Conservation (phyloP, 2,113 vertebrate genomes). For the Rhombomys opimus region DNA sequence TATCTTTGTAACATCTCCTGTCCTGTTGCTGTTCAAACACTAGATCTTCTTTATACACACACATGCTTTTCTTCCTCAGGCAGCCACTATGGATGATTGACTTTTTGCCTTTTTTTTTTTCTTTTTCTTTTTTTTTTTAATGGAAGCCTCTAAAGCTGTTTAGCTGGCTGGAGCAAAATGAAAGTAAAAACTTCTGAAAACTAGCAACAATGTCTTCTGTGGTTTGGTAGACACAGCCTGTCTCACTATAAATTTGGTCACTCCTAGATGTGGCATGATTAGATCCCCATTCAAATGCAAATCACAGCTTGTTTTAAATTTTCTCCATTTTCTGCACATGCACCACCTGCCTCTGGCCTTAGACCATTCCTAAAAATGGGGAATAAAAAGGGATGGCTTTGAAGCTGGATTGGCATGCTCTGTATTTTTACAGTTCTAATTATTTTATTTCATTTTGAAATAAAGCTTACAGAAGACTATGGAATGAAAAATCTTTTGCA, state of each 20-base stretch:
- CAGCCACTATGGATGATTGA: background rate
- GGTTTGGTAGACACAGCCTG: background rate
- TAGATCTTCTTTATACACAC: background rate
- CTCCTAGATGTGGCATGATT: background rate
- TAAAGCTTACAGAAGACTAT: background rate
- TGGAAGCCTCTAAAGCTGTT: background rate
- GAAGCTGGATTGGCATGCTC: background rate
- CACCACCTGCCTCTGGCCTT: background rate
- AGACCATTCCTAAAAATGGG: background rate
- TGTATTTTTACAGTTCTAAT: constrained; percentile 18
- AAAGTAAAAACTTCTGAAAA: background rate
- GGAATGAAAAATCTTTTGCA: background rate
- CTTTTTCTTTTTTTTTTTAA: background rate
- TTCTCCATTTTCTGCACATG: background rate
- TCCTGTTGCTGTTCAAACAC: background rate
- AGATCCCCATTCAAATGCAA: background rate
- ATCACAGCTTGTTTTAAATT: background rate
- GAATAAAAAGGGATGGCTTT: background rate
- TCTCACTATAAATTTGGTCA: background rate
- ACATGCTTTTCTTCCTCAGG: background rate
- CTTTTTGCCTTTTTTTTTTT: background rate
- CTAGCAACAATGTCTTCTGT: background rate
- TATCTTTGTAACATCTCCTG: background rate
- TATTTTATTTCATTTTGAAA: background rate
- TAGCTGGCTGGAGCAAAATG: background rate